Evolutionary conservation across 2,113 vertebrate species (phyloP).

Genomic region (Glaucomys volans): DNA sequence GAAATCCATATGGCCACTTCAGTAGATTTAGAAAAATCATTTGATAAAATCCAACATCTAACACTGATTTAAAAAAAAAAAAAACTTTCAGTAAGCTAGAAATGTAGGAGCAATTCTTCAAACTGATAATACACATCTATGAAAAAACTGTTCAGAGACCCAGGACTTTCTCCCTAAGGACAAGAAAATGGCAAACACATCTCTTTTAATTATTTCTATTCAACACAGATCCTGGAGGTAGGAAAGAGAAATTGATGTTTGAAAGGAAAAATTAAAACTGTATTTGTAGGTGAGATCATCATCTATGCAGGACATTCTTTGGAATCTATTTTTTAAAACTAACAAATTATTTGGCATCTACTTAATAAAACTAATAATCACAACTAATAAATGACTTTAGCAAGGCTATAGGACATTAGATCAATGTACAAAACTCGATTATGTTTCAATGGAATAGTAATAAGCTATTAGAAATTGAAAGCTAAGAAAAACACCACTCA

Average conservation of each 20-base stretch:
- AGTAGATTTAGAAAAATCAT: background rate
- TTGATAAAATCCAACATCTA: background rate
- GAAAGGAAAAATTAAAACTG: background rate
- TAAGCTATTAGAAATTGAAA: background rate
- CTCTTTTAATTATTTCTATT: background rate
- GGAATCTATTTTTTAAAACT: background rate
- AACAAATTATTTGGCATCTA: background rate
- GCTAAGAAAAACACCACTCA: conserved; percentile 13
- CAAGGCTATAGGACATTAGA: background rate
- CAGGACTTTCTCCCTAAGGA: background rate
- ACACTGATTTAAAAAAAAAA: background rate
- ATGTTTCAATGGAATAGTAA: background rate
- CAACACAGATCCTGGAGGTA: background rate
- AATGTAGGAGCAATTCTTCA: background rate
- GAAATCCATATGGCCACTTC: background rate
- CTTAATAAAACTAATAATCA: background rate
- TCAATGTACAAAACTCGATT: background rate
- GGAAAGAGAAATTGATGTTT: background rate
- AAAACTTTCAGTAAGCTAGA: background rate
- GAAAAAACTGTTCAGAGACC: background rate
- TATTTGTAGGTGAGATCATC: conserved; percentile 14
- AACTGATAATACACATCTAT: background rate
- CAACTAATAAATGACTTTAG: conserved; percentile 2
- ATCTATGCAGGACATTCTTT: background rate
- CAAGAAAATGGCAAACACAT: background rate